Base-by-base conservation (phyloP, 2,888 invertebrate species). In the Stenodera caucasica region DNA sequence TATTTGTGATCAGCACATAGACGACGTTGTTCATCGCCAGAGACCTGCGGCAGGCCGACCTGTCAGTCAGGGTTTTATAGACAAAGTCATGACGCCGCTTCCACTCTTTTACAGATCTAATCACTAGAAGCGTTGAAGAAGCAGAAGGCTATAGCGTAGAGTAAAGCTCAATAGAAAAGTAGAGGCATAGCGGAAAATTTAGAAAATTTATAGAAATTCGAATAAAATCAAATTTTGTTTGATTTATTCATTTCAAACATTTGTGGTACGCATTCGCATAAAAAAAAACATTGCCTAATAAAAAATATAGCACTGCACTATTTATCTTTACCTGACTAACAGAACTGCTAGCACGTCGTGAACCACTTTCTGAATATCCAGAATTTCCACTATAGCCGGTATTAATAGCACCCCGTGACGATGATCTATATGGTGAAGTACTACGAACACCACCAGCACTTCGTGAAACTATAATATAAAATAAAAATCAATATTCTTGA, bases 11-110 rank as follows among this genome's bases (percentile, higher is more conserved):
- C 87, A 7, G 85, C 83, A 71, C 88, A 90, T 9, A 90, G 81
- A 15, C 89, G 83, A 5, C 89, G 84, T 60, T 90, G 88, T 69
- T 90, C 90, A 69, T 90, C 90, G 0, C 88, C 89, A 55, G 90
- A 90, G 68, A 89, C 88, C 90, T 88, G 80, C 73, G 78, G 73
- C 72, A 77, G 71, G 70, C 71, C 73, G 73, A 77, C 76, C 77
- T 77, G 77, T 77, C 76, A 76, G 73, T 74, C 68, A 74, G 67
- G 64, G 54, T 60, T 61, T 61, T 56, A 52, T 29, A 67, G 56
- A 61, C 60, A 61, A 56, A 50, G 57, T 63, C 53, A 64, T 61
- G 59, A 50, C 63, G 60, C 50, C 63, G 58, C 58, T 60, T 62
- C 56, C 61, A 58, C 56, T 49, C 54, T 60, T 23, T 18, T 15